Conservation (phyloP, 2,113 vertebrate species). For the Podiceps cristatus region DNA sequence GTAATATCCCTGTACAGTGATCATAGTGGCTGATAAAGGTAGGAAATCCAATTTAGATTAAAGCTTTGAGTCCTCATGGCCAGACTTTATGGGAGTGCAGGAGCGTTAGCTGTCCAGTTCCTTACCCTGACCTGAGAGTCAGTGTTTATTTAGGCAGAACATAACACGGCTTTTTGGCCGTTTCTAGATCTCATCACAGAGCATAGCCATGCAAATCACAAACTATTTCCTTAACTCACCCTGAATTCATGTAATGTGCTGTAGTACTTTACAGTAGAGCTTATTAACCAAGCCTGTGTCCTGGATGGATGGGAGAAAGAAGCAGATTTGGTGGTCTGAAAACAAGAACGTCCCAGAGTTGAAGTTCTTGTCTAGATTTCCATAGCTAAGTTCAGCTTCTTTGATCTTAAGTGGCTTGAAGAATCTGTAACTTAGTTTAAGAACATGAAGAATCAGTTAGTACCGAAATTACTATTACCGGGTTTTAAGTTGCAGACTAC, state of each 20-base stretch:
- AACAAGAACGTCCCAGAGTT: background rate
- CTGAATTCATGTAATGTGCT: background rate
- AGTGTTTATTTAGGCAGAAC: background rate
- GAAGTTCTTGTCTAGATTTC: background rate
- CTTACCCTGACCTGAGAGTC: background rate
- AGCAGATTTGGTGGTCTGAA: background rate
- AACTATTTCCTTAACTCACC: background rate
- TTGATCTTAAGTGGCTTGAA: background rate
- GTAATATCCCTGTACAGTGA: background rate
- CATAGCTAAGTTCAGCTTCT: background rate
- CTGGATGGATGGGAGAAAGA: background rate
- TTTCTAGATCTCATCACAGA: background rate
- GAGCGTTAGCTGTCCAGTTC: background rate
- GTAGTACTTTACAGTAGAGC: background rate
- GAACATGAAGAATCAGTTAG: background rate
- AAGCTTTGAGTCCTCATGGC: background rate
- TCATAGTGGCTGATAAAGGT: background rate
- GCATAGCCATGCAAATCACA: background rate
- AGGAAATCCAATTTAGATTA: background rate
- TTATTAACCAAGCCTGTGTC: background rate
- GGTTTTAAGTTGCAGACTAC: background rate
- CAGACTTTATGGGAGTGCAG: background rate
- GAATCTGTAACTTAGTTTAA: background rate
- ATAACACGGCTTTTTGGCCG: background rate
- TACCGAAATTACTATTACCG: background rate